Conservation (phyloP, 2,113 vertebrate species). For the Castor canadensis region DNA sequence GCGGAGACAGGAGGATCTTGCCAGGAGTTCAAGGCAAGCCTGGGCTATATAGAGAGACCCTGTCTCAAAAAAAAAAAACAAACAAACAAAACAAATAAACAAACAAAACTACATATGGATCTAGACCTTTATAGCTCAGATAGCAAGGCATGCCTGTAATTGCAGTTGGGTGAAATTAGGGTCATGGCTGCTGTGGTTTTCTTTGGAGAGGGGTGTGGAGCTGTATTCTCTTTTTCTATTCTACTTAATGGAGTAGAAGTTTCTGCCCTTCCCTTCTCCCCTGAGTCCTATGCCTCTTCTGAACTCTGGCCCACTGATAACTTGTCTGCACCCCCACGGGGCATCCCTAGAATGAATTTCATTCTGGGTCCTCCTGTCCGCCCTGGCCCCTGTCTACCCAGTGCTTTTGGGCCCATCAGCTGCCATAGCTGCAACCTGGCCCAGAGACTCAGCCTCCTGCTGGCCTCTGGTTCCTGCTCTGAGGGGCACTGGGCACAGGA, state of each 20-base stretch:
- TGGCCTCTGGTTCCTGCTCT: background rate
- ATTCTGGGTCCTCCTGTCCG: background rate
- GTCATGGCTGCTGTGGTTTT: fast-evolving
- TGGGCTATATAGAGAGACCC: too few species aligned
- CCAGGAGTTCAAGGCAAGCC: too few species aligned
- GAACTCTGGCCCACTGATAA: background rate
- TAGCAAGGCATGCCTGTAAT: background rate
- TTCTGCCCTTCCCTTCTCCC: background rate
- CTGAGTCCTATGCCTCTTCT: fast-evolving
- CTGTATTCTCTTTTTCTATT: background rate
- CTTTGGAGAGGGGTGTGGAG: background rate
- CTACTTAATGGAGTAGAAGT: too few species aligned
- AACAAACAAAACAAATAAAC: too few species aligned
- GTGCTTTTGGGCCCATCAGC: background rate
- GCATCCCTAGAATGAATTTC: fast-evolving
- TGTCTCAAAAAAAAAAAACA: too few species aligned
- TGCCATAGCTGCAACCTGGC: background rate
- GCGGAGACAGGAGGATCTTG: too few species aligned
- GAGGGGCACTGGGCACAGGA: background rate
- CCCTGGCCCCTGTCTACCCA: background rate
- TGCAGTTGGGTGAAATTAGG: background rate
- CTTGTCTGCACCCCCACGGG: fast-evolving
- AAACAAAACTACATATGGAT: too few species aligned
- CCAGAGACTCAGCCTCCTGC: background rate
- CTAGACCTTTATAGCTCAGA: fast-evolving